phyloP scores from a whole-genome alignment of 2,888 invertebrate genomes.

The Harmothoe impar region DNA sequence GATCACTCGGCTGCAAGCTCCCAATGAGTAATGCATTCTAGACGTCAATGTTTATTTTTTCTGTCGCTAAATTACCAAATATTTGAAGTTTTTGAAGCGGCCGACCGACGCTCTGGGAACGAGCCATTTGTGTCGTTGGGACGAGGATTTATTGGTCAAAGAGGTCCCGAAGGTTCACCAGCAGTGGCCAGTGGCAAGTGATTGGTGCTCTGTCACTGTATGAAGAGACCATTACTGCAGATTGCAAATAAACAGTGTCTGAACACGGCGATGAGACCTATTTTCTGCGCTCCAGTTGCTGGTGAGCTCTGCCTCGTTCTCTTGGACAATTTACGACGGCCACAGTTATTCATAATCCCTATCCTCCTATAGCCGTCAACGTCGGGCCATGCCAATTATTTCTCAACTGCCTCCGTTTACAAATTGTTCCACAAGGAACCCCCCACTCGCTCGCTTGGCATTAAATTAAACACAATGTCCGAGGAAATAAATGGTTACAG shows the following conservation, averaged over 20 bases:
- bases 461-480: constrained; percentile 40
- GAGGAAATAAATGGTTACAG: constrained; percentile 34
- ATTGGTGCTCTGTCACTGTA: constrained; percentile 52
- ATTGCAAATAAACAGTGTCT: constrained; percentile 57
- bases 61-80: constrained; percentile 60
- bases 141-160: constrained; percentile 54
- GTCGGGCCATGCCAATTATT: constrained; percentile 6
- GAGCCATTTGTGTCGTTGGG: constrained; percentile 58
- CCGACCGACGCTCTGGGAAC: constrained; percentile 30
- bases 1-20: background rate
- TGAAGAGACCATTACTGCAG: constrained; percentile 63
- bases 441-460: background rate
- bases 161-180: constrained; percentile 45
- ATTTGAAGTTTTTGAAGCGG: constrained; percentile 56
- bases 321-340: constrained; percentile 5
- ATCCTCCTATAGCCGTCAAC: constrained; percentile 35
- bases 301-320: constrained; percentile 29
- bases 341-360: constrained; percentile 39
- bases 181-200: constrained; percentile 48
- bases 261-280: constrained; percentile 33
- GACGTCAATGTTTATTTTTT: constrained; percentile 59
- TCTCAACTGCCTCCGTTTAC: constrained; percentile 42
- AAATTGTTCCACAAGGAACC: constrained; percentile 6
- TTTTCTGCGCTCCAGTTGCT: constrained; percentile 39
- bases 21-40: constrained; percentile 32